phyloP scores from a whole-genome alignment of 1,140 invertebrate species.

The Calliphora vicina region DNA sequence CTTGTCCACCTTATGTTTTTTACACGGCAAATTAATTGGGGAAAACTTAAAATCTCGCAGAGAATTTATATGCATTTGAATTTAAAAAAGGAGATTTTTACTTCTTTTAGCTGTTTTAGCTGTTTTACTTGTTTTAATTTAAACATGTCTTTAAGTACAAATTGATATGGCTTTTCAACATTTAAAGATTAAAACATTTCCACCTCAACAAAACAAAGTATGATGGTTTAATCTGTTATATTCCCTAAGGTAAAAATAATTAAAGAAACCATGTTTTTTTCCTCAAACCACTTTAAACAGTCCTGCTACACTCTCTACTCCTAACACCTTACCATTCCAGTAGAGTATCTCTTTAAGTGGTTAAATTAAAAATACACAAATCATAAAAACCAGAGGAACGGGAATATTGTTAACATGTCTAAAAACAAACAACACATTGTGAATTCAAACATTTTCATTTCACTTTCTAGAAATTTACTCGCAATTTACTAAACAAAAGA shows the following conservation, averaged over 20 bases:
- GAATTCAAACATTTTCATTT: neutral
- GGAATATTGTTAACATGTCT: neutral
- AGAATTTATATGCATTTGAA: too few relatives aligned
- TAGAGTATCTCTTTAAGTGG: neutral
- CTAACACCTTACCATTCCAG: neutral
- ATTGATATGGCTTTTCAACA: too few relatives aligned
- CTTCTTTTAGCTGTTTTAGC: too few relatives aligned
- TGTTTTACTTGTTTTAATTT: too few relatives aligned
- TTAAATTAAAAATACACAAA: conserved; percentile 30
- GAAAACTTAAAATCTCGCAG: too few relatives aligned
- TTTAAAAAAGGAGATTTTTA: too few relatives aligned
- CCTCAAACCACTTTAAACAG: neutral
- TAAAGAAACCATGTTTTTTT: neutral
- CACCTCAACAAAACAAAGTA: too few relatives aligned
- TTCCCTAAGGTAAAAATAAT: neutral
- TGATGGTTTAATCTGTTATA: neutral
- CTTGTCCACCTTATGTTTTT: too few relatives aligned
- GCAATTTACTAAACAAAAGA: conserved; percentile 20
- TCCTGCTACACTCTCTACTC: neutral
- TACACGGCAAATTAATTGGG: too few relatives aligned
- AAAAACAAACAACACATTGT: neutral
- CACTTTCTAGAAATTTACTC: neutral
- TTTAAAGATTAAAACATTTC: neutral
- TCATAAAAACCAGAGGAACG: neutral
- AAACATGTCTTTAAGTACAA: too few relatives aligned